A percentile compares a stretch with the other conserved stretches of the same genome.
phyloP scores from a whole-genome alignment of 1,140 invertebrate genomes.

The Megathymus violae region DNA sequence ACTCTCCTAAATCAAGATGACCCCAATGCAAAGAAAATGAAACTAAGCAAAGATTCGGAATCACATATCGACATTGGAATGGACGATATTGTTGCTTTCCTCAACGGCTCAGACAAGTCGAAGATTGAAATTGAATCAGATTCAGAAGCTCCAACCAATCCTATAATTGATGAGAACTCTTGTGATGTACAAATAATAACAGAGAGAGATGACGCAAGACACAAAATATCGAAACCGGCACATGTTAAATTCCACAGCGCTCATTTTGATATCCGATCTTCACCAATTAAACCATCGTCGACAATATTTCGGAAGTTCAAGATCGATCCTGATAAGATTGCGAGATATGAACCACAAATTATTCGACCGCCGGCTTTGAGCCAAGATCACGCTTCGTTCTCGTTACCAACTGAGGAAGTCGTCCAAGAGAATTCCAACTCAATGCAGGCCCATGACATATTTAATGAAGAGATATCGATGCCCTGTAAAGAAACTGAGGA shows the following conservation, averaged over 20 bases:
- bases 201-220: constrained; percentile 15
- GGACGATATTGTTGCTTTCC: constrained; percentile 50
- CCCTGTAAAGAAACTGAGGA: constrained; percentile 13
- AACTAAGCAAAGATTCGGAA: constrained; percentile 36
- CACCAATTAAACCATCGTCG: constrained; percentile 72
- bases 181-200: constrained; percentile 28
- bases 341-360: constrained; percentile 65
- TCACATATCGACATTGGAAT: constrained; percentile 29
- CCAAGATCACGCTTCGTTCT: constrained; percentile 35
- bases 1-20: constrained; percentile 18
- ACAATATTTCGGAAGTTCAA: constrained; percentile 71
- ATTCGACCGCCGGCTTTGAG: constrained; percentile 56
- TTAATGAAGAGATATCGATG: constrained; percentile 24
- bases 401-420: constrained; percentile 24
- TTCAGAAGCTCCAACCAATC: constrained; percentile 25
- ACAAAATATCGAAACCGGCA: constrained; percentile 36
- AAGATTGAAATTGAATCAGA: constrained; percentile 36
- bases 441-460: constrained; percentile 18
- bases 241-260: constrained; percentile 70
- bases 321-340: constrained; percentile 70
- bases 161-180: constrained; percentile 32
- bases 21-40: constrained; percentile 42
- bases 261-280: constrained; percentile 77
- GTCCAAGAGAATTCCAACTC: constrained; percentile 23
- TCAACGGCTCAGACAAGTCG: constrained; percentile 43